Evolutionary conservation across 2,797 vertebrate species (phyloP), one percentile per base, ranked within the genome.

Genomic region (Decapterus maruadsi): DNA sequence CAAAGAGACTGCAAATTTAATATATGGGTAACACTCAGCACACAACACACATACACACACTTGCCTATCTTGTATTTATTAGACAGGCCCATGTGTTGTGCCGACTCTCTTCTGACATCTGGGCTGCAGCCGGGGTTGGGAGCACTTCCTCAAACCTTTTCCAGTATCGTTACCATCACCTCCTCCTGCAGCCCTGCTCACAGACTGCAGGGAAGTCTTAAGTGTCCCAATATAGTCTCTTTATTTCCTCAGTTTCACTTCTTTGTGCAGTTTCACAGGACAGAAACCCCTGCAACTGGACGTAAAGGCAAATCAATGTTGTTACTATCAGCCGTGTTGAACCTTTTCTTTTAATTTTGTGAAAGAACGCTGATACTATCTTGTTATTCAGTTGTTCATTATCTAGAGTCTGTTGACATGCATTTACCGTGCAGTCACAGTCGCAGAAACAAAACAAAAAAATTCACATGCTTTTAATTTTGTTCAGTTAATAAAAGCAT

Each of bases 21-120:
- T 10, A 22, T 12, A 31, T 2, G 10, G 16, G 38, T 26, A n/a
- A 36, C 20, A 34, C 2, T 64, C 26, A 63, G 55, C 48, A 36
- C 22, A 42, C 26, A 65, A 59, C 42, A 64, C 20, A 38, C 16
- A 29, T 68, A 20, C 70, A 26, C 26, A 26, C 26, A 26, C 26
- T 67, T 59, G 36, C 59, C 46, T 80, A 1, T 78, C 36, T 45
- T 77, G 48, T 61, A 75, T 84, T 81, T 78, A 57, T 79, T 77
- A 75, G 36, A 65, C 31, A 58, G 62, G 54, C 54, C 55, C 55
- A 66, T 65, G 62, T 82, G 78, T 69, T 75, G 65, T 74, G 64
- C 66, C 66, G 31, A 72, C 36, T 71, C 36, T 86, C 54, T 26
- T 68, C 46, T n/a, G 46, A 91, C 91, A 92, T 92, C 86, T 93